phyloP scores from a whole-genome alignment of 2,113 vertebrate genomes.

The Neolamprologus cancellatus region DNA sequence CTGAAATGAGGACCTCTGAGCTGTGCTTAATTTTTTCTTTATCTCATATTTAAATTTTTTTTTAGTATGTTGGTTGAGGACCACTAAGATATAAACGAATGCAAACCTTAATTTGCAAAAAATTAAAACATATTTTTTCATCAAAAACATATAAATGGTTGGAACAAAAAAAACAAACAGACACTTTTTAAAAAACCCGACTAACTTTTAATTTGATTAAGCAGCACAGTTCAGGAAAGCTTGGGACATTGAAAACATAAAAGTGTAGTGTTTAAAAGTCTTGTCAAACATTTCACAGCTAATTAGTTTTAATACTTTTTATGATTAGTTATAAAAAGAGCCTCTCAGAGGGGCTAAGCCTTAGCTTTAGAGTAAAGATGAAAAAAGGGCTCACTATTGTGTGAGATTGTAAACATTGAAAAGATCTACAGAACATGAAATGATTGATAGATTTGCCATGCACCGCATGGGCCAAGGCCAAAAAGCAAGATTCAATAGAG shows the following conservation, averaged over 20 bases:
- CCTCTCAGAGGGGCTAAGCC: background rate
- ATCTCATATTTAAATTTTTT: background rate
- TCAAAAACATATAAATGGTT: background rate
- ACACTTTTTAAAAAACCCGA: fast-evolving
- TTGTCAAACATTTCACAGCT: background rate
- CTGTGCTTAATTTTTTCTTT: background rate
- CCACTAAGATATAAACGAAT: background rate
- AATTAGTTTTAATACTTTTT: background rate
- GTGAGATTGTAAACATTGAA: background rate
- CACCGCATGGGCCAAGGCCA: background rate
- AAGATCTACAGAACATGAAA: background rate
- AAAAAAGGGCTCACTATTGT: background rate
- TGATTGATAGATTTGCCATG: background rate
- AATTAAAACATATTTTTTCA: fast-evolving
- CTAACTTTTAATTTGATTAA: background rate
- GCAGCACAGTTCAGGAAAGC: background rate
- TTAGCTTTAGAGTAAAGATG: background rate
- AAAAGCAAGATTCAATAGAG: background rate
- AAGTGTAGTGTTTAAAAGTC: background rate
- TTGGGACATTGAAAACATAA: background rate
- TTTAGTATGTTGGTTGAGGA: background rate
- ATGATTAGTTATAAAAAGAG: background rate
- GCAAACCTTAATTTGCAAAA: background rate
- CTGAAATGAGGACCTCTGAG: background rate
- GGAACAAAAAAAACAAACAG: fast-evolving